Evolutionary conservation across 2,888 invertebrate species (phyloP), one percentile per base, ranked within the genome.

Genomic region (Meandrusa payeni): DNA sequence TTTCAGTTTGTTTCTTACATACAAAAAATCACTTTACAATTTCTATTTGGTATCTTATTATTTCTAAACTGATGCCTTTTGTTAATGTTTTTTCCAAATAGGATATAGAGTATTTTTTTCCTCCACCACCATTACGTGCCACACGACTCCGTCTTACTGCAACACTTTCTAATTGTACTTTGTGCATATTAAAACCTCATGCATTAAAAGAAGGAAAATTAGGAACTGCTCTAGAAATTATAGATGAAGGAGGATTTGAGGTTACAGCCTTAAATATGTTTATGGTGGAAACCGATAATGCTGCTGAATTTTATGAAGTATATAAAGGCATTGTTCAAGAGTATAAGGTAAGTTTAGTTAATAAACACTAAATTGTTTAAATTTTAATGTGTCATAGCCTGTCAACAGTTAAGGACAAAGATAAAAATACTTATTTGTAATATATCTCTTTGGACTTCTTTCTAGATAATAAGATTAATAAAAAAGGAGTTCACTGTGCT

Each of bases 261-360:
- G 91, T 98, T 27, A 92, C 93, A 0, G 96, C 95, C 0, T 82
- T 97, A 48, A 93, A 94, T 72, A 93, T 95, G 91, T 91, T 94
- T 55, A 88, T 92, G 47, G 87, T 98, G 57, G 95, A 94, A 57
- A 92, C 92, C 48, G 90, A 93, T 0, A 95, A 96, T 71, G 95
- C 96, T 2, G 95, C 95, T 58, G 97, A 97, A 71, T 97, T 97
- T 79, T 92, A 94, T 64, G 97, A 97, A 81, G 94, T 97, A 2
- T 98, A 98, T 74, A 95, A 95, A 70, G 97, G 96, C 1, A 94
- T 96, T 37, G 89, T 95, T 22, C 91, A 92, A 1, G 95, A 96
- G 60, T 94, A 92, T 68, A 89, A 91, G 69, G 93, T 93, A 64
- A 61, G n/a, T 15, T 17, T 2, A 5, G 9, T n/a, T n/a, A n/a